Base-by-base conservation (phyloP, 2,888 invertebrate species). In the Volucella inanis region DNA sequence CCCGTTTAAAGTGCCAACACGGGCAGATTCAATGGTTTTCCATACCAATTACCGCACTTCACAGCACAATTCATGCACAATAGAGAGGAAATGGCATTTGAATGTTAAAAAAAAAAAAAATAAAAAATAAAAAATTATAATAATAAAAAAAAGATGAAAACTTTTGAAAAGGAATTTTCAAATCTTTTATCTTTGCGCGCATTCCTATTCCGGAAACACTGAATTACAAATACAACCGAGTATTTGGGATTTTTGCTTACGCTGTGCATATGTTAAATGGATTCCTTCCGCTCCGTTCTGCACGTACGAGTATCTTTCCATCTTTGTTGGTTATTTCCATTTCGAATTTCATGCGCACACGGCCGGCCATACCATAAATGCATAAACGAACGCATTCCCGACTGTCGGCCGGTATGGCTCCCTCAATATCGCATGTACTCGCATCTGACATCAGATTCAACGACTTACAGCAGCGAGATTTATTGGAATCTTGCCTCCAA, bases 21-120 rank as follows among this genome's bases (percentile, higher is more conserved):
- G 67, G 62, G 15, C n/a, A 52, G 45, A 67, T 62, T 76, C 85
- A 81, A 76, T 65, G 80, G 75, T 52, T 76, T 67, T 67, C 49
- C 67, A 52, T 54, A 54, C 80, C 76, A 85, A 85, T 85, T 76
- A 81, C 80, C 80, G 71, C 80, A 81, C 68, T 72, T 81, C 65
- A 70, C 71, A 61, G 81, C 84, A 76, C 80, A 81, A 67, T 72
- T 81, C 65, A 70, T 65, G 55, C 54, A 75, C 59, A 75, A 81
- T 65, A 61, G 49, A 54, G 22, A 64, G 67, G 72, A 77, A 77
- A 65, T 67, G 75, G 75, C 75, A 84, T 65, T 52, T 31, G 74
- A 68, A 50, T 38, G 62, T 38, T 31, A 45, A 22, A 64, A 64
- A 18, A 57, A 18, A 6, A 41, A 38, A 18, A 31, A 43, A 67